A percentile compares a stretch with the other conserved stretches of the same genome.
phyloP scores from a whole-genome alignment of 2,888 invertebrate species.

The Eupithecia subfuscata region DNA sequence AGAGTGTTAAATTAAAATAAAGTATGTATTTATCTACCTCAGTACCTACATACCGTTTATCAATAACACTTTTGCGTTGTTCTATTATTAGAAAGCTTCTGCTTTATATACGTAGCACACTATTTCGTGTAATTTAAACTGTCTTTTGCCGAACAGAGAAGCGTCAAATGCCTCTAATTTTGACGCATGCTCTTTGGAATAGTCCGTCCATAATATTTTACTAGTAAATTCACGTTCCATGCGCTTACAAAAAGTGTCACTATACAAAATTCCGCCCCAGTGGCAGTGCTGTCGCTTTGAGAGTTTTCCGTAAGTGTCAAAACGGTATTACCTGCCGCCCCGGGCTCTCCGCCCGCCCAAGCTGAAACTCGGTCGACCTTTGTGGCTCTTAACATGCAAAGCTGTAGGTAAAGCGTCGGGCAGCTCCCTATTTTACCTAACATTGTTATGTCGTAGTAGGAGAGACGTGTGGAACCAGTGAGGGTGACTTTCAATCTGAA shows the following conservation, averaged over 20 bases:
- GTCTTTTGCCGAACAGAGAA: too few species aligned
- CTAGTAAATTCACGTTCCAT: not conserved
- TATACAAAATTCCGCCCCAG: not conserved
- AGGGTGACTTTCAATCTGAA: not conserved
- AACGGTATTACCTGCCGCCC: not conserved
- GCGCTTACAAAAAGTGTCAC: not conserved
- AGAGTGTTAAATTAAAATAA: too few species aligned
- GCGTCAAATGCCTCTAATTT: not conserved
- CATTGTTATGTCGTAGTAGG: constrained; percentile 10
- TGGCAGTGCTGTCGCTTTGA: constrained; percentile 5
- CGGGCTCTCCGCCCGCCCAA: not conserved
- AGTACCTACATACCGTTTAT: too few species aligned
- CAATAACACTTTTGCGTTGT: too few species aligned
- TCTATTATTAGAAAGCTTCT: too few species aligned
- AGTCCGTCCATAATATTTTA: not conserved
- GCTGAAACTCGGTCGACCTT: constrained; percentile 8
- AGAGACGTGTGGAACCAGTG: not conserved
- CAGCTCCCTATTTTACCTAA: not conserved
- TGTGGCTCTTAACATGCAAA: constrained; percentile 6
- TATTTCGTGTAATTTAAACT: too few species aligned
- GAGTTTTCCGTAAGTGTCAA: not conserved
- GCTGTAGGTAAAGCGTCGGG: not conserved
- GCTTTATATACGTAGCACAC: too few species aligned
- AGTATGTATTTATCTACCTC: too few species aligned
- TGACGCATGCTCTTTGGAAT: not conserved